Evolutionary conservation across 2,888 invertebrate genomes (phyloP), one percentile per base, ranked within the genome.

Genomic region (Aphelenchoides bicaudatus): DNA sequence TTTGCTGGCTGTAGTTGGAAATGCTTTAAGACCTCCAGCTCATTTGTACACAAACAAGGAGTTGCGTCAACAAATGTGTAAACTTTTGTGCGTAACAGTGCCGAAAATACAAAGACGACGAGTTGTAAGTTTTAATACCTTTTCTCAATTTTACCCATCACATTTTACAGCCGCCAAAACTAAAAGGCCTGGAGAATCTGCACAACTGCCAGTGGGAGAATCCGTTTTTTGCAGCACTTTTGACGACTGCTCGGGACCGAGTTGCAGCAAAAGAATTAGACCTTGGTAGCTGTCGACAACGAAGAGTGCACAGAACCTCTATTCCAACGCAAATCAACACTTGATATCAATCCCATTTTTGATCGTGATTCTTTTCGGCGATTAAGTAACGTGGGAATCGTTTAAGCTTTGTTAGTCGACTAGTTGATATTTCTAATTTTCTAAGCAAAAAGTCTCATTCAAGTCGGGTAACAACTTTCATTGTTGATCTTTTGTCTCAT

Each of bases 11-110:
- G 70, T 71, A 10, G 61, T 75, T 19, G 76, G 77, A 5, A 76
- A 76, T 51, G 77, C 74, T 5, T 71, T 77, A n/a, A 59, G 77
- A 38, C 74, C 68, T 49, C 77, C 77, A 2, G 73, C 74, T 3
- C 75, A 77, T 48, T 63, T 78, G 31, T 61, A 69, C 51, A 67
- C 71, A 37, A 75, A 75, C 52, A 65, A 65, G 1, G 77, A 77
- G 54, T 72, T 77, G 34, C 68, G 77, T 21, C 66, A 70, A n/a
- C 73, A 77, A 62, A 30, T 60, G 65, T 21, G 59, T 72, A 64
- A 54, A 68, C 31, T 70, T n/a, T 58, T 34, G 52, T 38, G 28
- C 60, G 39, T 34, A 48, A 21, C 29, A 29, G 30, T 52, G 47
- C 46, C 37, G 39, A 46, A 25, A 27, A n/a, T n/a, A n/a, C n/a